Base-by-base conservation (phyloP, 1,140 invertebrate genomes). In the Ceratosolen solmsi region DNA sequence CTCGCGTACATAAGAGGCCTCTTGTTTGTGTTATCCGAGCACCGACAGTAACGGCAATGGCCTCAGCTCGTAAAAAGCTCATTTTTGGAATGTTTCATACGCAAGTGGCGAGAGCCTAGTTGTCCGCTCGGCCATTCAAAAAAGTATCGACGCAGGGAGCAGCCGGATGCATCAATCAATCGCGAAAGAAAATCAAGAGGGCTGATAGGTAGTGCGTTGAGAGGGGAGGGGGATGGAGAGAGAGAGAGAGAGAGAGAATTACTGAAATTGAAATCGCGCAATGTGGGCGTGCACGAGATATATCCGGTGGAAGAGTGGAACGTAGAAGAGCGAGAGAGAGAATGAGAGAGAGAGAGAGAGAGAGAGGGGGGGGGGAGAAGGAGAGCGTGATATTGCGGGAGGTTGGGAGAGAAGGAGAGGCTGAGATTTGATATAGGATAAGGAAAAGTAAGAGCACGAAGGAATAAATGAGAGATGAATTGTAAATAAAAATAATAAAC, bases 401-500 rank as follows among this genome's bases (percentile, higher is more conserved):
- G 20, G 51, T 54, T 22, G 51, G 30, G 65, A 22, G 30, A 38
- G 8, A 38, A n/a, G 30, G 65, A 20, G 2, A 41, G 5, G 65
- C 13, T 5, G 13, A 60, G 58, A 27, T 60, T 60, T 60, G 25
- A 30, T 30, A 2, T 30, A 30, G 25, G 58, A 60, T 60, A 60
- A 60, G 27, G 9, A 60, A 60, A 60, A 65, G 17, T 36, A 36
- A 65, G 13, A 65, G 17, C 60, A 36, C 8, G 30, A 22, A 36
- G 0, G 30, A 36, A 65, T 22, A 36, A 33, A 65, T 36, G 51
- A n/a, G 33, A 75, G 54, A 75, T 75, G 22, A 38, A 75, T 75
- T 58, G 54, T 58, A 75, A 75, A 75, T 58, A 75, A 58, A 58
- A 41, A 54, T 38, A 75, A 58, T 75, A 27, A 30, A 54, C 27